A percentile compares a stretch with the other conserved stretches of the same genome.
Evolutionary conservation across 1,140 invertebrate species (phyloP).

Genomic region (Bombus vancouverensis): DNA sequence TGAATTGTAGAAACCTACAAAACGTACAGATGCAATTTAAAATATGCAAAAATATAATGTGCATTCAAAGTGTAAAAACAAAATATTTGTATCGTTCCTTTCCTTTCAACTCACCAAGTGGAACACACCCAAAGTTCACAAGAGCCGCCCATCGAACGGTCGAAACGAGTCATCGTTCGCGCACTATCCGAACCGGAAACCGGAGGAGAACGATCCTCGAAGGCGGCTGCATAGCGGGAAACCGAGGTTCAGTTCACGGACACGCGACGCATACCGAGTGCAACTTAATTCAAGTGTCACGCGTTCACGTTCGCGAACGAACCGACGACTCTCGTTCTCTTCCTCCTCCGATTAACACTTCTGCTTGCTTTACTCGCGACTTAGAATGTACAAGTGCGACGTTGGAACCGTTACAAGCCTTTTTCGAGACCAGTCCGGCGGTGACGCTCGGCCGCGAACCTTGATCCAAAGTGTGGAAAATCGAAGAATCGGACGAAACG

Average conservation of each 20-base stretch:
- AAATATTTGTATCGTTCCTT: too few relatives aligned
- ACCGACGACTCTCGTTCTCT: slow-evolving; percentile 9
- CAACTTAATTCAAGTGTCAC: slow-evolving; percentile 53
- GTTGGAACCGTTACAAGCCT: slow-evolving; percentile 75
- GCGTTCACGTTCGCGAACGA: slow-evolving; percentile 14
- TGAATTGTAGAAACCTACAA: too few relatives aligned
- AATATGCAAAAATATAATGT: too few relatives aligned
- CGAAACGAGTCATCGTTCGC: neutral
- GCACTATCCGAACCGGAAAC: neutral
- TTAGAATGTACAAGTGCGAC: slow-evolving; percentile 52
- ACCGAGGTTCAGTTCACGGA: slow-evolving; percentile 25
- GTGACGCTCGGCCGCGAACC: slow-evolving; percentile 66
- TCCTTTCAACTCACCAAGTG: neutral
- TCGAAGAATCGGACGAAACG: slow-evolving; percentile 1
- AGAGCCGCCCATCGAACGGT: neutral
- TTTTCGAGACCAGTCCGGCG: slow-evolving; percentile 75
- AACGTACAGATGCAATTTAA: too few relatives aligned
- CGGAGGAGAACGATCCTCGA: neutral
- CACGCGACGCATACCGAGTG: slow-evolving; percentile 50
- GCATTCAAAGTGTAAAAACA: too few relatives aligned
- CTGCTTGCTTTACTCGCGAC: slow-evolving; percentile 40
- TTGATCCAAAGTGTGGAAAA: slow-evolving; percentile 51
- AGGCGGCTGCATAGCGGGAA: slow-evolving; percentile 43
- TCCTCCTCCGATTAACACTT: slow-evolving; percentile 19
- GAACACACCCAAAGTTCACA: neutral